phyloP scores from a whole-genome alignment of 2,888 invertebrate species.

The Eretmocerus hayati region DNA sequence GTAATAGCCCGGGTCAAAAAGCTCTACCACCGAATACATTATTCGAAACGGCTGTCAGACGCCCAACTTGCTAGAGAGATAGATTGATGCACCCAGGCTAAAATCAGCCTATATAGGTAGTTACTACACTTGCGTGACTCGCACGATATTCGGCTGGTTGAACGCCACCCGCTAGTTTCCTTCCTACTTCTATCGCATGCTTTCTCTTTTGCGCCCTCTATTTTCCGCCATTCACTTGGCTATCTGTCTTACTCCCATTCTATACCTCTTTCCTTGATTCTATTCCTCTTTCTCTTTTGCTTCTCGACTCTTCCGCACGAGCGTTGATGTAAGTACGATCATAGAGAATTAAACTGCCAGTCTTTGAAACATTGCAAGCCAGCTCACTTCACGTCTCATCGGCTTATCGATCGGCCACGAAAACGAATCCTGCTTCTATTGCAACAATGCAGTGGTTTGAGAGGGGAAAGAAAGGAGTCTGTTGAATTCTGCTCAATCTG shows the following conservation, averaged over 20 bases:
- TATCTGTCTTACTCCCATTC: too few species aligned
- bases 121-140: conserved; percentile 36
- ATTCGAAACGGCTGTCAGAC: conserved; percentile 42
- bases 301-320: conserved; percentile 21
- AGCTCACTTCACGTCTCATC: conserved; percentile 1
- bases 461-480: too few species aligned
- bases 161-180: conserved; percentile 12
- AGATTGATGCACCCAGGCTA: conserved; percentile 38
- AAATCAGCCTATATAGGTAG: background rate
- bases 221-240: too few species aligned
- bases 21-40: conserved; percentile 38
- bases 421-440: too few species aligned
- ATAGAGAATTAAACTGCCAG: conserved; percentile 37
- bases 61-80: conserved; percentile 35
- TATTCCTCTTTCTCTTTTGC: background rate
- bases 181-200: background rate
- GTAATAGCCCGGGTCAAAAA: conserved; percentile 20
- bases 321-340: conserved; percentile 30
- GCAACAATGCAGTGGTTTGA: too few species aligned
- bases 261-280: too few species aligned
- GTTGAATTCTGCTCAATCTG: too few species aligned
- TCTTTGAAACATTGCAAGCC: conserved; percentile 13
- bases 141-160: conserved; percentile 29
- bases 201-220: conserved; percentile 10
- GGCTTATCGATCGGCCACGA: conserved; percentile 8